phyloP scores from a whole-genome alignment of 2,797 vertebrate species.

The Carapus acus region DNA sequence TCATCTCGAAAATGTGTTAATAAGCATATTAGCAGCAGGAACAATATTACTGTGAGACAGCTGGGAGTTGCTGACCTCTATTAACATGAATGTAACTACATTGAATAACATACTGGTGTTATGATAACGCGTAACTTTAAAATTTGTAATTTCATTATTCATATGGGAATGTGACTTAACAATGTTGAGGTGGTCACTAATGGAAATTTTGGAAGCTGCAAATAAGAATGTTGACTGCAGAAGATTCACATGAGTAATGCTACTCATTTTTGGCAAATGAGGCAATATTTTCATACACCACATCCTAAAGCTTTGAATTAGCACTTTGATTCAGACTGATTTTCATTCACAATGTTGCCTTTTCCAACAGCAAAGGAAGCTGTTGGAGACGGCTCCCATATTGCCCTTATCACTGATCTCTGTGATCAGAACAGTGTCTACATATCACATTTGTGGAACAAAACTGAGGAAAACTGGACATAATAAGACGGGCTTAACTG shows the following conservation, averaged over 20 bases:
- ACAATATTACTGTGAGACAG: no score
- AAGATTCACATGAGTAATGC: conserved; percentile 25
- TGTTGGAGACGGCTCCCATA: conserved; percentile 14
- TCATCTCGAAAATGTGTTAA: no score
- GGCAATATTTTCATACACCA: conserved; percentile 13
- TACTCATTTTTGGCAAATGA: conserved; percentile 2
- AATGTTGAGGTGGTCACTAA: no score
- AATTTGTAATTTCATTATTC: no score
- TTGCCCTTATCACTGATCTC: conserved; percentile 40
- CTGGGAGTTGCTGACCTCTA: no score
- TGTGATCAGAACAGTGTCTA: conserved; percentile 41
- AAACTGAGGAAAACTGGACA: conserved; percentile 31
- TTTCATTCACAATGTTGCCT: conserved; percentile 41
- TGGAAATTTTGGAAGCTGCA: no score
- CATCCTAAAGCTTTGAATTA: conserved; percentile 29
- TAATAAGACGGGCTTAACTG: conserved; percentile 42
- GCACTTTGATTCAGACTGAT: conserved; percentile 46
- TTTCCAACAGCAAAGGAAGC: conserved; percentile 42
- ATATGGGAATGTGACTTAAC: no score
- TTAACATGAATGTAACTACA: no score
- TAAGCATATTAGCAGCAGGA: no score
- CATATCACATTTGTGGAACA: conserved; percentile 33
- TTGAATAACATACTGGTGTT: no score
- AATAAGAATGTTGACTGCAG: no score
- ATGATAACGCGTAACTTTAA: no score